Base-by-base conservation (phyloP, 2,888 invertebrate genomes). In the Odontocerum albicorne region DNA sequence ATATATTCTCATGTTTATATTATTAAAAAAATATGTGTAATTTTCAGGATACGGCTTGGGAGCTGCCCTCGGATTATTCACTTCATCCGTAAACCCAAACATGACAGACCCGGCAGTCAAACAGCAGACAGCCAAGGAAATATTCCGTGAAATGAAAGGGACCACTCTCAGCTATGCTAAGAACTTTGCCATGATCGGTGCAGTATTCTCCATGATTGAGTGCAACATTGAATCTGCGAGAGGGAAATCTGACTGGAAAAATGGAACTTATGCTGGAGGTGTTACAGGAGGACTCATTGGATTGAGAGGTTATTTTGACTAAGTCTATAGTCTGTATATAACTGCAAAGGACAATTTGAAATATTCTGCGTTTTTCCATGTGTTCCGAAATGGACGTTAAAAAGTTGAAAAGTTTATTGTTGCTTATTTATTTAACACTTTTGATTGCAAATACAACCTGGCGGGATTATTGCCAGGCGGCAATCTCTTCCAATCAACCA, bases 101-200 rank as follows among this genome's bases (percentile, higher is more conserved):
- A 84, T 89, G 59, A 80, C 88, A 2, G 78, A 79, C 45, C 76
- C 83, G 8, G 82, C 81, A 35, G 81, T 82, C 59, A 88, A 87
- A 64, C 87, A 89, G 65, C 91, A 91, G 68, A 89, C 92, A 0
- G 93, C 92, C 0, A 78, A 87, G 64, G 88, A 95, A 74, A 91
- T 96, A 31, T 82, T 96, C 50, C 77, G 84, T 52, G 97, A 98
- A 72, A 96, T 98, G 95, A 92, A 90, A 69, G 79, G 82, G 0
- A 88, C 96, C 1, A 95, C 96, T 62, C 73, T 92, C 53, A 87
- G 94, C 51, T 96, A 98, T 71, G 98, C 93, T 0, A 99, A 98
- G 73, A 99, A 98, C 73, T 99, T 99, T 80, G 98, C 97, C 1
- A 80, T 97, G 36, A 85, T 99, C 63, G 99, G 99, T 52, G 87